Evolutionary conservation across 2,797 vertebrate species (phyloP), one percentile per base, ranked within the genome.

Genomic region (Peromyscus eremicus): DNA sequence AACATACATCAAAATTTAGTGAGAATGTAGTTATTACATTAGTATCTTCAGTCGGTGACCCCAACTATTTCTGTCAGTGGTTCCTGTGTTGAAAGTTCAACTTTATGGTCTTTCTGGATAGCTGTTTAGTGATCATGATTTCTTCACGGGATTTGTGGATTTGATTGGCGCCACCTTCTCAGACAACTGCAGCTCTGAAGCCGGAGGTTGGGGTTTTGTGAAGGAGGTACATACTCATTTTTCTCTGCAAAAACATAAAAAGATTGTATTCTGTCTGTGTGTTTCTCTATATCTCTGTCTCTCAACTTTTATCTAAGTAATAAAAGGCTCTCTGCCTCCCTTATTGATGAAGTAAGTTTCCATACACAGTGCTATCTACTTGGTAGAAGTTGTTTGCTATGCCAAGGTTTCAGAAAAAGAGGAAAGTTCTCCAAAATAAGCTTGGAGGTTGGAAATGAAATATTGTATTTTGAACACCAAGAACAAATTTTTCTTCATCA

Each of bases 401-500:
- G 43, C 29, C 55, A 96, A 96, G 32, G 52, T 55, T 94, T 96
- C 93, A 64, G 52, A 37, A 62, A 21, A 96, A 40, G 3, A 57
- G 16, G 96, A 95, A 16, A 92, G 10, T 88, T 80, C 91, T 49
- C 9, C 40, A 82, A 97, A 97, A 95, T 68, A 2, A 97, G 92
- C 71, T 57, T 16, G 5, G 40, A 70, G 68, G 60, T 23, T 1
- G 92, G 5, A 95, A 96, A 23, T 37, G 6, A 85, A 96, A 94
- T 27, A 2, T 84, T 98, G 27, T 84, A 96, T 82, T 23, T 49
- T 96, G 81, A 97, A 97, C 79, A 82, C 82, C 89, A 21, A 11
- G 11, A 89, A 11, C 40, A 96, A 29, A 96, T 96, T 97, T 98
- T 98, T 98, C 96, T 95, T 83, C 40, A 94, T 98, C 95, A 62